Evolutionary conservation across 1,140 invertebrate genomes (phyloP).

Genomic region (Aphaenogaster floridana): DNA sequence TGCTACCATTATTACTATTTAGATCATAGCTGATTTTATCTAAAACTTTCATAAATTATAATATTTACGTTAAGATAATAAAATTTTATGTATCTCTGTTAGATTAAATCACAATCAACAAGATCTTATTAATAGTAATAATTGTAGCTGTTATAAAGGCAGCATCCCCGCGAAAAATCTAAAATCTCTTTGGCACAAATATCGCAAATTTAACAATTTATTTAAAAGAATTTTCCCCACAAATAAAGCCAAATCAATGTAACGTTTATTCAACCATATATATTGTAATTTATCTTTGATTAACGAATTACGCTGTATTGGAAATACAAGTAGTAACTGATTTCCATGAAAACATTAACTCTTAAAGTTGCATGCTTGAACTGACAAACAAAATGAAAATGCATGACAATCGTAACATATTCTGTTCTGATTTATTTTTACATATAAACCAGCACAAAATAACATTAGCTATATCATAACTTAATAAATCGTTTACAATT

Average conservation of each 20-base stretch:
- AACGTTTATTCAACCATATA: background rate
- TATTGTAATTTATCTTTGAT: background rate
- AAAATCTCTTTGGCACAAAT: background rate
- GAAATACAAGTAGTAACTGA: no score
- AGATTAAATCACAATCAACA: background rate
- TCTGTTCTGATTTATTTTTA: background rate
- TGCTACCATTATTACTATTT: constrained; percentile 3
- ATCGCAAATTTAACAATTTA: background rate
- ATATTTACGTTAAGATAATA: background rate
- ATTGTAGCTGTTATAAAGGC: background rate
- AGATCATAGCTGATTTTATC: background rate
- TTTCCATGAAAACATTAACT: background rate
- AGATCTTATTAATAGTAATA: background rate
- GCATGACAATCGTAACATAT: background rate
- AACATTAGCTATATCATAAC: background rate
- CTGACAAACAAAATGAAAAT: background rate
- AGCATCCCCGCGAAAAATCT: background rate
- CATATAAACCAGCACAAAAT: background rate
- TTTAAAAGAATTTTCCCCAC: background rate
- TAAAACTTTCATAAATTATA: constrained; percentile 25
- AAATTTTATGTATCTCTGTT: background rate
- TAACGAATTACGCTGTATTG: background rate
- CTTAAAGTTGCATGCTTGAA: background rate
- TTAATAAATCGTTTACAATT: background rate
- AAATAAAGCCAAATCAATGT: background rate